These are phyloP conservation scores for Xestia c-nigrum DNA, from an alignment of 2,888 invertebrate species.

Conservation along the genomic window DNA sequence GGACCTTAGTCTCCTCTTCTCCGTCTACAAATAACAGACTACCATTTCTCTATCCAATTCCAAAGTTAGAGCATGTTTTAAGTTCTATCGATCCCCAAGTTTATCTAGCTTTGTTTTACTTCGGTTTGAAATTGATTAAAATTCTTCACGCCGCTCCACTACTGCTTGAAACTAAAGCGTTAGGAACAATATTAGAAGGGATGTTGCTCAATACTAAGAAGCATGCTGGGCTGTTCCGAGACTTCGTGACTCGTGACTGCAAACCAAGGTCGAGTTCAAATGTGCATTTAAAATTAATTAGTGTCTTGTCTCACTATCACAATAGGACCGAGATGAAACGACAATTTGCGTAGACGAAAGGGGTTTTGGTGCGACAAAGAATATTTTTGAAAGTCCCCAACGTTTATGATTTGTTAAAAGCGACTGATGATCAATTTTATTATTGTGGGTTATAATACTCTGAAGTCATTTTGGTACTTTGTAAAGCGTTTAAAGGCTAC, in stretches of 20 bases:
- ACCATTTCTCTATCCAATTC: not conserved
- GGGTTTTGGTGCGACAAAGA: not conserved
- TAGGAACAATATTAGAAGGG: conserved; percentile 76
- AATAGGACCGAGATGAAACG: conserved; percentile 34
- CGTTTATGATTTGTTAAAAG: not conserved
- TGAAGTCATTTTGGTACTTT: conserved; percentile 1
- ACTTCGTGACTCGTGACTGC: conserved; percentile 72
- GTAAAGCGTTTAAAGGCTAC: not conserved
- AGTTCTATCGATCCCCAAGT: not conserved
- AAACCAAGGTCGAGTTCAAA: conserved; percentile 72
- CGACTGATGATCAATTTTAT: not conserved
- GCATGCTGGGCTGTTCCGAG: conserved; percentile 53
- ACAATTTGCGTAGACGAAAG: conserved; percentile 8
- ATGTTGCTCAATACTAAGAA: conserved; percentile 70
- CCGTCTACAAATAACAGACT: not conserved
- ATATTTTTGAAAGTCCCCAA: not conserved
- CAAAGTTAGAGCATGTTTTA: conserved; percentile 1
- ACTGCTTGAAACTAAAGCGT: conserved; percentile 51
- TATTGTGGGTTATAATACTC: not conserved
- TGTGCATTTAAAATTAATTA: conserved; percentile 73
- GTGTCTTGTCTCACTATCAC: conserved; percentile 56
- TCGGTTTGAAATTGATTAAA: conserved; percentile 24
- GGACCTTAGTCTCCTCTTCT: not conserved
- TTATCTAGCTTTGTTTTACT: conserved; percentile 15
- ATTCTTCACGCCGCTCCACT: conserved; percentile 31